Conservation (phyloP, 2,797 vertebrate genomes). For the Hyperoplus immaculatus region DNA sequence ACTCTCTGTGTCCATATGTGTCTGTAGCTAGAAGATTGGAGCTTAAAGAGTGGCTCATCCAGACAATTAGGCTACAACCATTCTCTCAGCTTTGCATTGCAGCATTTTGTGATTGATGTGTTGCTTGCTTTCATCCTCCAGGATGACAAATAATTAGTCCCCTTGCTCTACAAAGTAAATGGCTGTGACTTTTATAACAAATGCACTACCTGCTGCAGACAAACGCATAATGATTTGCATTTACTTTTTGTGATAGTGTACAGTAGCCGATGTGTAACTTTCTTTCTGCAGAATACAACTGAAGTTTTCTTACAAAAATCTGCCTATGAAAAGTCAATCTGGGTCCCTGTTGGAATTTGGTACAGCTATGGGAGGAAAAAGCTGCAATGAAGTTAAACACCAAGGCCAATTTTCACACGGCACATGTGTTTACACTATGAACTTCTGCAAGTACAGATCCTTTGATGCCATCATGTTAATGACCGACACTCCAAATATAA, state of each 20-base stretch:
- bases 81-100: conserved; percentile 2
- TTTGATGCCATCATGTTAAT: conserved; percentile 51
- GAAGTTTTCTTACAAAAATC: neutral
- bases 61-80: neutral
- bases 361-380: neutral
- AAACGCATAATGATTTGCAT: neutral
- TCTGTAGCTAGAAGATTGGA: neutral
- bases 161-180: conserved; percentile 36
- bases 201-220: conserved; percentile 1
- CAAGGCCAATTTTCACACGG: neutral
- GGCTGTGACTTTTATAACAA: conserved; percentile 20
- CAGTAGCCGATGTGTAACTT: too few relatives aligned
- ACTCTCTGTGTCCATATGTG: neutral
- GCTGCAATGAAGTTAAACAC: neutral
- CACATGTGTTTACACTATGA: neutral
- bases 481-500: conserved; percentile 37
- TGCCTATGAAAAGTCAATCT: neutral
- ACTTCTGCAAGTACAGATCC: conserved; percentile 25
- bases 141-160: conserved; percentile 50
- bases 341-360: neutral
- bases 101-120: conserved; percentile 28
- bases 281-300: neutral
- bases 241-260: neutral
- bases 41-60: conserved; percentile 27
- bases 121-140: conserved; percentile 25